Evolutionary conservation across 64 coral and sea anemone species (phyloP).

Genomic region (Platygyra sinensis): DNA sequence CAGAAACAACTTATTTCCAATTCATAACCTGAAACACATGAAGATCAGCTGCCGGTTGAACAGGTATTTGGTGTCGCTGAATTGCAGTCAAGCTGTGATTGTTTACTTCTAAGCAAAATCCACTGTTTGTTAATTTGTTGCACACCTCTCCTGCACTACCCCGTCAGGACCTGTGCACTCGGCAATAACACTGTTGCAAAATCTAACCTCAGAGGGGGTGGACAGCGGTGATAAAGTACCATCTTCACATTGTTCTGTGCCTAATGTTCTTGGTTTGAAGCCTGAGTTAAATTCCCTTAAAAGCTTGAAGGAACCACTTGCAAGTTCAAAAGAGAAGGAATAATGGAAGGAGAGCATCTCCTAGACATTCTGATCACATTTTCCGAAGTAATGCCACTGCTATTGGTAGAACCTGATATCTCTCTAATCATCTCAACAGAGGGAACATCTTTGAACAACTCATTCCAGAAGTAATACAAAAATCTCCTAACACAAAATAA

Average conservation of each 20-base stretch:
- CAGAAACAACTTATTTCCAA: too few relatives aligned
- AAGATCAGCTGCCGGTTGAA: too few relatives aligned
- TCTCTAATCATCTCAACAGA: conserved; percentile 3
- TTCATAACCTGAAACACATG: too few relatives aligned
- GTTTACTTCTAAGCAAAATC: too few relatives aligned
- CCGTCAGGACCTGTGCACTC: not conserved
- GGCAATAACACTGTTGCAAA: conserved; percentile 13
- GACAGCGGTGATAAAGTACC: conserved; percentile 5
- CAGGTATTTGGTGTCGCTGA: too few relatives aligned
- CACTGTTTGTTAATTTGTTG: conserved; percentile 27
- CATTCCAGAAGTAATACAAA: conserved; percentile 52
- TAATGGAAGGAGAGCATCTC: too few relatives aligned
- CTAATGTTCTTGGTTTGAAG: not conserved
- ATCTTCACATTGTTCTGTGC: not conserved
- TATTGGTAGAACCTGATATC: not conserved
- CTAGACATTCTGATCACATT: too few relatives aligned
- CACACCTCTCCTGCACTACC: conserved; percentile 23
- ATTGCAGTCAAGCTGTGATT: too few relatives aligned
- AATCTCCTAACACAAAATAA: conserved; percentile 57
- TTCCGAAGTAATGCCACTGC: too few relatives aligned
- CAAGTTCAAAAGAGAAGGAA: too few relatives aligned
- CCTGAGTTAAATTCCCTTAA: conserved; percentile 4
- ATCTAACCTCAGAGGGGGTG: conserved; percentile 10
- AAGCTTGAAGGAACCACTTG: too few relatives aligned
- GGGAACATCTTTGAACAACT: conserved; percentile 23